phyloP scores from a whole-genome alignment of 2,113 vertebrate genomes.

The Pycnonotus jocosus region DNA sequence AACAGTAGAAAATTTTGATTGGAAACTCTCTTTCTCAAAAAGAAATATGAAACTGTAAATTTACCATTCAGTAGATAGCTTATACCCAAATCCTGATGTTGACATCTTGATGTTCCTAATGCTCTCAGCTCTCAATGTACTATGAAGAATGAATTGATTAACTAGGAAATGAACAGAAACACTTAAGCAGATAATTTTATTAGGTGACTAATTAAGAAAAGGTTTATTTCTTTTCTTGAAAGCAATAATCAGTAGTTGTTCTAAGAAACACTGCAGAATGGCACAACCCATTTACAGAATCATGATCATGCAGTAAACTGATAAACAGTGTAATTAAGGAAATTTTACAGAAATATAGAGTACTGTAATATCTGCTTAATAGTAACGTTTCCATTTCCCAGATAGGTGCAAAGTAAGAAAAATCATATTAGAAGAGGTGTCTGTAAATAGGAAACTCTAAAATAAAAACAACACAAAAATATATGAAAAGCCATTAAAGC shows the following conservation, averaged over 20 bases:
- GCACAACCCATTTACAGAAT: not conserved
- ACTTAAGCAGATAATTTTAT: not conserved
- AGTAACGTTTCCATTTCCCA: not conserved
- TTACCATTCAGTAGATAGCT: not conserved
- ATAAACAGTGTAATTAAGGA: not conserved
- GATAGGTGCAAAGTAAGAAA: not conserved
- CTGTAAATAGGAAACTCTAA: not conserved
- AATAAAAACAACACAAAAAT: not conserved
- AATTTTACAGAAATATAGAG: not conserved
- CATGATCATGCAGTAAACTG: not conserved
- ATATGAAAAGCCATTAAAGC: not conserved
- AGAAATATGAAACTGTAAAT: not conserved
- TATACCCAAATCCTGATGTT: not conserved
- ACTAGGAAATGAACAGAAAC: not conserved
- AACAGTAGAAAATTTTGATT: not conserved
- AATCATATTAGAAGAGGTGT: not conserved
- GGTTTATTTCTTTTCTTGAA: not conserved
- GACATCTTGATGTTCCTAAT: not conserved
- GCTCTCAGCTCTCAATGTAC: accelerated
- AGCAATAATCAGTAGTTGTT: not conserved
- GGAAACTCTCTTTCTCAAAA: not conserved
- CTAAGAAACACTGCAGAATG: not conserved
- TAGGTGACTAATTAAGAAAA: not conserved
- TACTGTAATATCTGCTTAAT: not conserved
- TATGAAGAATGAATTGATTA: not conserved